These are phyloP conservation scores for Babyrousa celebensis DNA, from an alignment of 2,797 vertebrate genomes.

Conservation along the genomic window DNA sequence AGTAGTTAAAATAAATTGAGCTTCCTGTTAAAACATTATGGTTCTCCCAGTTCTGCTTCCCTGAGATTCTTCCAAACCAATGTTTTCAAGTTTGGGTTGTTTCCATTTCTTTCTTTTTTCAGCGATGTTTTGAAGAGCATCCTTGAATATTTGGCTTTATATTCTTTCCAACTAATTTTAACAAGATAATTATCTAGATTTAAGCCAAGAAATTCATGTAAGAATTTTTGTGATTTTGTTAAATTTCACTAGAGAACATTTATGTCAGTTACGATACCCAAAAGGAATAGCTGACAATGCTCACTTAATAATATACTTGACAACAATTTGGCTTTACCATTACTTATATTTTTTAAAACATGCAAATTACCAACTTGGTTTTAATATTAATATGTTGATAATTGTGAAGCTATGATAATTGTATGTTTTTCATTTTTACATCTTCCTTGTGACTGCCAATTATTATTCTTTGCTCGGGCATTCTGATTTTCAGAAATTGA, in stretches of 20 bases:
- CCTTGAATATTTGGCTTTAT: not conserved
- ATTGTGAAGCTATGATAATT: not conserved
- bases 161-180: slow-evolving; percentile 53
- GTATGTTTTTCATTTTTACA: not conserved
- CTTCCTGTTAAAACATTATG: slow-evolving; percentile 48
- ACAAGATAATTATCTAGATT: slow-evolving; percentile 14
- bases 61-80: slow-evolving; percentile 36
- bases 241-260: slow-evolving; percentile 25
- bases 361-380: not conserved
- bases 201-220: not conserved
- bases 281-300: not conserved
- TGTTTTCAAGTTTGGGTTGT: slow-evolving; percentile 31
- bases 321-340: not conserved
- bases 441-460: not conserved
- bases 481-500: slow-evolving; percentile 43
- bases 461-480: not conserved
- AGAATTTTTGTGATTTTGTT: slow-evolving; percentile 50
- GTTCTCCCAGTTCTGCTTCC: slow-evolving; percentile 9
- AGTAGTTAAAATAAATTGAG: slow-evolving; percentile 68
- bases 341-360: slow-evolving; percentile 19
- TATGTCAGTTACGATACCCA: not conserved
- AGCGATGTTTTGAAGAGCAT: slow-evolving; percentile 12
- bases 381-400: not conserved
- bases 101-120: slow-evolving; percentile 22
- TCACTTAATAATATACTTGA: not conserved